Base-by-base conservation (phyloP, 2,888 invertebrate species). In the Amorpha juglandis region DNA sequence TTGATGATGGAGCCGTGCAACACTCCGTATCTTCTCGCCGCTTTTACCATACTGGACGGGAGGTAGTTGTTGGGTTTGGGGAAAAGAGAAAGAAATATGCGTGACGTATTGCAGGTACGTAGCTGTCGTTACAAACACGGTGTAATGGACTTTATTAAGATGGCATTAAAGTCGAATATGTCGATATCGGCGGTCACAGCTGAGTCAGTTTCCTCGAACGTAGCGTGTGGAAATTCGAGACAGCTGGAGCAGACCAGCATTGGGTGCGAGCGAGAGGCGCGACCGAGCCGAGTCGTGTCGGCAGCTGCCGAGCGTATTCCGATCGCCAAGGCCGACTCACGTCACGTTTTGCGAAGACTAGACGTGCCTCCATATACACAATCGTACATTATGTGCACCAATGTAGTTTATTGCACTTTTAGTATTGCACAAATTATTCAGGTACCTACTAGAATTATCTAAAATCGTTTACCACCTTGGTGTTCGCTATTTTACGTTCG, bases 81-180 rank as follows among this genome's bases (percentile, higher is more conserved):
- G 86, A 88, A 89, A 91, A 92, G 92, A 92, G 92, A 93, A 88
- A 90, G 91, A 92, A 86, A 84, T 84, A 90, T 84, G 80, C 75
- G 73, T 84, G 81, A 82, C 85, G 87, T 83, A 81, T 74, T 74
- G 73, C 75, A 80, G 74, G 79, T 77, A 82, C 80, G 76, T 80
- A 86, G 82, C 79, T 67, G 73, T 72, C 71, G 63, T 67, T 70
- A 69, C 68, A 67, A 64, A 58, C 69, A 67, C 58, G 67, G 75
- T 65, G 74, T 84, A 80, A 75, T 79, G 74, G 69, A 78, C 84
- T 77, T 71, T 86, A 72, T 27, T 6, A 0, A 45, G 27, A 66
- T 70, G 42, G 55, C 16, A 63, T 83, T 87, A 91, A 78, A 82
- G 87, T 71, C 68, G 76, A 86, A 71, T 82, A 83, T 86, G 66